Evolutionary conservation across 2,113 vertebrate species (phyloP), one percentile per base, ranked within the genome.

Genomic region (Atherinomorus stipes): DNA sequence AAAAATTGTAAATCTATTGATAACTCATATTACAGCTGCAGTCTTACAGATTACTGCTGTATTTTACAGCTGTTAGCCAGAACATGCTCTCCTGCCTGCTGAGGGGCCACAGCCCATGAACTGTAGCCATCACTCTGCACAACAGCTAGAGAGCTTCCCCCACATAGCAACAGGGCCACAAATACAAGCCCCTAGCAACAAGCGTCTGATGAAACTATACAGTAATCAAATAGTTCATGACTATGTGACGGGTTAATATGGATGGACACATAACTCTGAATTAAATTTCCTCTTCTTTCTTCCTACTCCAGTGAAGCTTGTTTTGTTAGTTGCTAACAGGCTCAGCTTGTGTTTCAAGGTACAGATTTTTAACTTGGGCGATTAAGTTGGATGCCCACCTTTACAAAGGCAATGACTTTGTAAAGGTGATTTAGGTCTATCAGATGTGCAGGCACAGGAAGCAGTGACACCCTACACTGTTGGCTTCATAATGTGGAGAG

Each of bases 101-200:
- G 63, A 76, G 72, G 78, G 58, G 38, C 75, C 73, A 62, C 59
- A 69, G 64, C 83, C 84, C 83, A 84, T 76, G 76, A n/a, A 58
- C 44, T 16, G 34, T 16, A 1, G 47, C 82, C 79, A 83, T 89
- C 85, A 66, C 64, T 92, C 86, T 31, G 75, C 67, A 74, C 67
- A 85, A 91, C 93, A 93, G 93, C 91, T 92, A 93, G 75, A 69
- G 38, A 51, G 78, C 71, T 72, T 71, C 67, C 68, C 28, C 47
- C 80, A 50, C 68, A 53, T 79, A 70, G 72, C 71, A 86, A 90
- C 85, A 52, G 25, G 31, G 57, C 75, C 71, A 58, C 80, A 88
- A 88, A 90, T 67, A 91, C 71, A 63, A 74, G 21, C 31, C 67
- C 85, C 40, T 78, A 74, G 86, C 81, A 90, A 92, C 90, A 31